phyloP scores from a whole-genome alignment of 2,888 invertebrate genomes.

The Tethea ocularis region DNA sequence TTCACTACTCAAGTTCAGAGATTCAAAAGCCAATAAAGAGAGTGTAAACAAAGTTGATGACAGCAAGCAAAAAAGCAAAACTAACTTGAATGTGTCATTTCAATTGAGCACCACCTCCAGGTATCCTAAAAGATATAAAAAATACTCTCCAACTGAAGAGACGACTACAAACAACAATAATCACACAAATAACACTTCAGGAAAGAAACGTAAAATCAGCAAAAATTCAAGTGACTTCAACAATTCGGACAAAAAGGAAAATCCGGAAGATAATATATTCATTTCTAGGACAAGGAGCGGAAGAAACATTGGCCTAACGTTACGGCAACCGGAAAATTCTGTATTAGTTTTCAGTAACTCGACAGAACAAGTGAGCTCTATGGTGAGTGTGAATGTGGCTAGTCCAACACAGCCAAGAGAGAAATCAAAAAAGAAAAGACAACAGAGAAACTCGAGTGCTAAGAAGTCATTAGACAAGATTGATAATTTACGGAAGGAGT shows the following conservation, averaged over 20 bases:
- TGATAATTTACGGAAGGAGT: slow-evolving; percentile 49
- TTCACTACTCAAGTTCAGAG: slow-evolving; percentile 65
- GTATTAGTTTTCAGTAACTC: slow-evolving; percentile 61
- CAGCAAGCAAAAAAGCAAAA: slow-evolving; percentile 32
- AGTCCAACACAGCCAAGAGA: slow-evolving; percentile 20
- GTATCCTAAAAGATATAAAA: slow-evolving; percentile 64
- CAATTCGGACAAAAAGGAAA: slow-evolving; percentile 60
- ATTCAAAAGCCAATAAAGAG: slow-evolving; percentile 37
- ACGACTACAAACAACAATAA: slow-evolving; percentile 21
- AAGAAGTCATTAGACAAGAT: slow-evolving; percentile 48
- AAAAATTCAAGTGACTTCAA: slow-evolving; percentile 49
- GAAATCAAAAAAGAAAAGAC: slow-evolving; percentile 38
- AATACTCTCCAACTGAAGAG: slow-evolving; percentile 29
- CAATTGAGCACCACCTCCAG: slow-evolving; percentile 60
- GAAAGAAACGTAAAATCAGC: slow-evolving; percentile 37
- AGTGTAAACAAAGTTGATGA: slow-evolving; percentile 22
- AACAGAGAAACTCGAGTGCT: slow-evolving; percentile 37
- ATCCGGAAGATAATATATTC: slow-evolving; percentile 50
- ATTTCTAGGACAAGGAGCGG: slow-evolving; percentile 67
- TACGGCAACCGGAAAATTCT: slow-evolving; percentile 57
- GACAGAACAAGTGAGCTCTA: slow-evolving; percentile 60
- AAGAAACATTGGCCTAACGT: slow-evolving; percentile 48
- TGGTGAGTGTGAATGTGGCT: slow-evolving; percentile 64
- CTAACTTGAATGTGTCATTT: slow-evolving; percentile 57
- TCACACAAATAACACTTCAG: slow-evolving; percentile 20